phyloP scores from a whole-genome alignment of 1,140 invertebrate genomes.

The Meloidogyne floridensis region DNA sequence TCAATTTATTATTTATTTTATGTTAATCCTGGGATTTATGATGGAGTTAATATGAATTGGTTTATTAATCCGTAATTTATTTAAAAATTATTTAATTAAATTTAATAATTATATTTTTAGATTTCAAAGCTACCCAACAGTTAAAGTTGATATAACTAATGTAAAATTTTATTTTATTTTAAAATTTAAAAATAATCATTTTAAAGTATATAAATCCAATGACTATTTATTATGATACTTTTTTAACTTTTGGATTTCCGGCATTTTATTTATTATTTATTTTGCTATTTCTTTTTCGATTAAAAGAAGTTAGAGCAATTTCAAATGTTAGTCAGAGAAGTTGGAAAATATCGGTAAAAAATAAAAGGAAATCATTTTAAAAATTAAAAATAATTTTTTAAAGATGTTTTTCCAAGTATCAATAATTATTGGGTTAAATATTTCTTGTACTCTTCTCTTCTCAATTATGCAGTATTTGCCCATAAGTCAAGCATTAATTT shows the following conservation, averaged over 20 bases:
- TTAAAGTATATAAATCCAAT: neutral
- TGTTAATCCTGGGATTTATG: neutral
- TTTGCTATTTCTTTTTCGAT: neutral
- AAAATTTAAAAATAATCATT: neutral
- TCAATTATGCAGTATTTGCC: conserved; percentile 11
- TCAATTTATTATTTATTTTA: conserved; percentile 16
- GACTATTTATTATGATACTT: conserved; percentile 8
- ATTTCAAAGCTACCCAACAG: neutral
- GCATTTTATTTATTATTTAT: conserved; percentile 6
- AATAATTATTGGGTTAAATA: conserved; percentile 13
- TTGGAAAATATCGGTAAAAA: neutral
- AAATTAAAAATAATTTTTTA: neutral
- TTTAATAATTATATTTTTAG: neutral
- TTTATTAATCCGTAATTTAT: conserved; percentile 18
- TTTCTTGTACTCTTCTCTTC: neutral
- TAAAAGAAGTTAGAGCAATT: neutral
- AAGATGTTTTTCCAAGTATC: conserved; percentile 27
- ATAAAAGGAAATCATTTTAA: no score
- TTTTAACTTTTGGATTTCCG: conserved; percentile 14
- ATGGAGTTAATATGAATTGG: conserved; percentile 9
- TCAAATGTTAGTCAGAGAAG: neutral
- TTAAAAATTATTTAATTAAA: neutral
- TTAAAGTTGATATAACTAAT: neutral
- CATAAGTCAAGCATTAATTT: conserved; percentile 12
- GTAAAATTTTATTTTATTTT: no score